These are phyloP conservation scores for Venusia cambrica DNA, from an alignment of 2,888 invertebrate genomes.

Conservation along the genomic window DNA sequence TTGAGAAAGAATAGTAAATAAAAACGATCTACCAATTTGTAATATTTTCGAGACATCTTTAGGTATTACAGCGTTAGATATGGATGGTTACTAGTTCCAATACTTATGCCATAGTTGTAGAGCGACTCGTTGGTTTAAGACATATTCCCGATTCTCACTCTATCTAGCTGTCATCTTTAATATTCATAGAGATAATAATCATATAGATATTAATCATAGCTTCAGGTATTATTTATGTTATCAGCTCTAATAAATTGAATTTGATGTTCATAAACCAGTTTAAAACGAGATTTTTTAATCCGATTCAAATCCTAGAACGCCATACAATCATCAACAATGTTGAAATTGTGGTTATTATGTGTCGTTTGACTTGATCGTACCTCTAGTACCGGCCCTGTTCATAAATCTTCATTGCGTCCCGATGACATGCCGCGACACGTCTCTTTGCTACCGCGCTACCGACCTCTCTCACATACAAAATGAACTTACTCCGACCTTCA, in stretches of 20 bases:
- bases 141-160: too few species aligned
- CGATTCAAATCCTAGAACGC: constrained; percentile 41
- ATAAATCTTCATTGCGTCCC: constrained; percentile 80
- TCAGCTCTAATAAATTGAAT: constrained; percentile 25
- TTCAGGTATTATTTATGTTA: constrained; percentile 20
- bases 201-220: too few species aligned
- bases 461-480: constrained; percentile 39
- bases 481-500: constrained; percentile 40
- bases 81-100: too few species aligned
- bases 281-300: constrained; percentile 31
- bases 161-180: constrained; percentile 1
- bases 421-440: constrained; percentile 80
- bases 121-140: too few species aligned
- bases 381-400: constrained; percentile 62
- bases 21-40: too few species aligned
- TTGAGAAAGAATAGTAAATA: too few species aligned
- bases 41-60: too few species aligned
- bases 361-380: constrained; percentile 52
- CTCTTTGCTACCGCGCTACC: constrained; percentile 74
- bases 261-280: constrained; percentile 26
- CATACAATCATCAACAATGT: constrained; percentile 54
- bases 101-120: too few species aligned
- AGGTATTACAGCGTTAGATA: too few species aligned
- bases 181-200: too few species aligned
- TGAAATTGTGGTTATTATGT: constrained; percentile 52